Evolutionary conservation across 2,888 invertebrate species (phyloP), one percentile per base, ranked within the genome.

Genomic region (Microdon myrmicae): DNA sequence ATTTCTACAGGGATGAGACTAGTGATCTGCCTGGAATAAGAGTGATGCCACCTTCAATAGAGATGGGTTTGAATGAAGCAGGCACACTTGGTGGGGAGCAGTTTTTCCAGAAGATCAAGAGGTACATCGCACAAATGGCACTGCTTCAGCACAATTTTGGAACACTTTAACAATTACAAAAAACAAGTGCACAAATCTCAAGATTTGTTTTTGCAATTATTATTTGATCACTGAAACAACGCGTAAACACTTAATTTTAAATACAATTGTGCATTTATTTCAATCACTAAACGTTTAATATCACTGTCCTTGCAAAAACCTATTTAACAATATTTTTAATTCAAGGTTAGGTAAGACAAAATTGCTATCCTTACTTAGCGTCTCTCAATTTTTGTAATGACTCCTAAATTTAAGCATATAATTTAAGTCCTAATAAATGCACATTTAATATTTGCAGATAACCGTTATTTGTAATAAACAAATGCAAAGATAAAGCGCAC

Each of bases 11-110:
- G 84, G 87, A 79, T 84, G 88, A 85, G 85, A 87, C 81, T 67
- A 73, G 75, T 67, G 72, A 74, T 68, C 85, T 90, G 71, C 90
- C 90, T 69, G 89, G 89, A 84, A 90, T 91, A 77, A 88, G 90
- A 75, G 88, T 91, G 75, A 83, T 90, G 84, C 89, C 90, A 77
- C 89, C 90, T 73, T 90, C 90, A 80, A 83, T 89, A 84, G 90
- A 90, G 83, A 85, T 88, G 74, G 89, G 90, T 73, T 84, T 90
- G 82, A 89, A 90, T 81, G 75, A 74, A 55, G 74, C 76, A 64
- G 75, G 73, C 54, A 72, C 77, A 44, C 69, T 75, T 49, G 75
- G 75, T 73, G 78, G 75, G 60, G 75, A 75, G 67, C 75, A 75
- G 75, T 76, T 79, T 67, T 73, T 73, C 72, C 76, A 79, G 67